These are phyloP conservation scores for Laupala kohalensis DNA, from an alignment of 1,140 invertebrate species.

Conservation along the genomic window DNA sequence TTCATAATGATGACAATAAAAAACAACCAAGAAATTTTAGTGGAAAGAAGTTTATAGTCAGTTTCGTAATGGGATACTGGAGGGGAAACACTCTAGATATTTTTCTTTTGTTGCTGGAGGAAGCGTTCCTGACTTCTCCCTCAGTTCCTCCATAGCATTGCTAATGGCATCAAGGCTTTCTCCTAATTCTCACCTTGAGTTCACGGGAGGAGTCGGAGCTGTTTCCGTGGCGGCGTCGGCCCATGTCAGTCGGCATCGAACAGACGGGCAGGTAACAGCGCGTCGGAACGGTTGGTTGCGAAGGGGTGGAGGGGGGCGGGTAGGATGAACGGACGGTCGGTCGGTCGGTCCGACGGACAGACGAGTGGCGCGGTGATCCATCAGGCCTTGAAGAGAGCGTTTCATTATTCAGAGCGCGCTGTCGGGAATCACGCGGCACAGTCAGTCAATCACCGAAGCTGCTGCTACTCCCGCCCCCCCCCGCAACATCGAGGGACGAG, in stretches of 20 bases:
- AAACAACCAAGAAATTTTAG: no score
- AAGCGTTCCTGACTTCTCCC: no score
- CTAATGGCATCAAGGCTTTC: no score
- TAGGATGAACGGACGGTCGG: not conserved
- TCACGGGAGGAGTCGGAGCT: not conserved
- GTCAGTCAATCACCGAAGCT: conserved; percentile 7
- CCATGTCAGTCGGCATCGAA: no score
- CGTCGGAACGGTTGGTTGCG: not conserved
- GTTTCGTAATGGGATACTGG: no score
- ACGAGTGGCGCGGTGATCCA: conserved; percentile 9
- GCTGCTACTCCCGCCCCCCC: not conserved
- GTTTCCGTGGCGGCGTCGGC: no score
- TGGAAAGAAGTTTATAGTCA: no score
- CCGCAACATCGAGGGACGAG: not conserved
- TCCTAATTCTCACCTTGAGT: no score
- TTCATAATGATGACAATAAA: no score
- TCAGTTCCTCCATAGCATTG: no score
- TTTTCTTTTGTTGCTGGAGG: no score
- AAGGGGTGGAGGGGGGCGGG: not conserved
- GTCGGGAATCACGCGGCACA: conserved; percentile 13
- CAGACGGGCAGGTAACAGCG: not conserved
- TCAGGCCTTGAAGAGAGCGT: conserved; percentile 12
- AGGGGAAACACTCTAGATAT: no score
- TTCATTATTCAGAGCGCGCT: conserved; percentile 12
- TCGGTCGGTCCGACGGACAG: not conserved